Evolutionary conservation across 1,140 invertebrate genomes (phyloP), one percentile per base, ranked within the genome.

Genomic region (Nomia melanderi): DNA sequence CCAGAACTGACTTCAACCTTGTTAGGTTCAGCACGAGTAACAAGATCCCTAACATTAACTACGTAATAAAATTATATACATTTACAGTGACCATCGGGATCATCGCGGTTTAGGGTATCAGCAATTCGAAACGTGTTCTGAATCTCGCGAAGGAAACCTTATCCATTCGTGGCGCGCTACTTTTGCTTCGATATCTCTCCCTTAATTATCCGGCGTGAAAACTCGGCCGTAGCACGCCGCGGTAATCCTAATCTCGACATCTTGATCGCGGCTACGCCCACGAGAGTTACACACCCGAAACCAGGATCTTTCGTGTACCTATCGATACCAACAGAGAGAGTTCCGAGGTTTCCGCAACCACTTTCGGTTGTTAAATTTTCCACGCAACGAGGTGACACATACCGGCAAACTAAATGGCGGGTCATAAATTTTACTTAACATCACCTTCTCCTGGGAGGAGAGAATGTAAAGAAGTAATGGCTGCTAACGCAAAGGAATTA

Each of bases 171-270:
- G 25, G 12, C 57, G 70, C 36, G 71, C 71, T 65, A 65, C 60
- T 74, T 74, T 27, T 74, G 14, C 25, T 20, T 12, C 60, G 71
- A 54, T 74, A 56, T 57, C 62, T 56, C 25, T 14, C 11, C 60
- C 25, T 39, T 65, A 74, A 74, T 74, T 74, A 74, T 41, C 50
- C 47, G 59, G 57, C 70, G 70, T 60, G 70, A 72, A 63, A 72
- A 63, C 59, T 72, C 70, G 70, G 39, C 62, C 70, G 41, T 72
- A 47, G 57, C 29, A 47, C 69, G 29, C 56, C 33, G 56, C 36
- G 36, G 20, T 47, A 60, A 33, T 62, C 69, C 44, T 73, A 73
- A 73, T 64, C 60, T 73, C 57, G 60, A 64, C 57, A 47, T 44
- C 69, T 47, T 39, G 69, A 71, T 71, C 69, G 39, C 9, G 39